A percentile compares a stretch with the other conserved stretches of the same genome.
These are phyloP conservation scores for Ammodytes dubius DNA, from an alignment of 2,113 vertebrate species.

Conservation along the genomic window DNA sequence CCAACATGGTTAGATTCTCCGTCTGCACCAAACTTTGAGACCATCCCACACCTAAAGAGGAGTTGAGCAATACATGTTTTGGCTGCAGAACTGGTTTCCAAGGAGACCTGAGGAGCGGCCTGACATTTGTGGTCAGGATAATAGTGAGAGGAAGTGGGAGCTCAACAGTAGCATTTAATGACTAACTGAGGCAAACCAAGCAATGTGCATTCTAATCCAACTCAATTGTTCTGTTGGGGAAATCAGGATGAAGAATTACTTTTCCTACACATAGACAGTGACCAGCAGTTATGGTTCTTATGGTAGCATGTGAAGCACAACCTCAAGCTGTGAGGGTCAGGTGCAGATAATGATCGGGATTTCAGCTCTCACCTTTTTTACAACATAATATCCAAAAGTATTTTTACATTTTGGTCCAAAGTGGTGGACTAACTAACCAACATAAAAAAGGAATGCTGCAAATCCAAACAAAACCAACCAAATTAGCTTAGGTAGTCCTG, in stretches of 20 bases:
- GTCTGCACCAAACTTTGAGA: slow-evolving; percentile 2
- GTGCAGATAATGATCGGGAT: background rate
- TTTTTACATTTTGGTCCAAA: background rate
- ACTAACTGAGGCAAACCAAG: background rate
- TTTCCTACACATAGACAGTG: background rate
- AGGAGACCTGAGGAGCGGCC: slow-evolving; percentile 36
- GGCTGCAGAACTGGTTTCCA: slow-evolving; percentile 19
- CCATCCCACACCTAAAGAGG: slow-evolving; percentile 6
- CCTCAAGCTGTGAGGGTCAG: background rate
- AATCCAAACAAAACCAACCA: background rate
- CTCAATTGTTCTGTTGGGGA: slow-evolving; percentile 1
- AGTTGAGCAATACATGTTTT: slow-evolving; percentile 26
- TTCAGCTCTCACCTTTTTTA: background rate
- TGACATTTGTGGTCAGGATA: slow-evolving; percentile 50
- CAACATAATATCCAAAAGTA: background rate
- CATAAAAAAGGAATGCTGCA: background rate
- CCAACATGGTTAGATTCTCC: background rate
- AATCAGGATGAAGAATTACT: slow-evolving; percentile 1
- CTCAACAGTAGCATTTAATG: slow-evolving; percentile 17
- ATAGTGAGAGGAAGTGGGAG: slow-evolving; percentile 3
- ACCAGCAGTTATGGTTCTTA: background rate
- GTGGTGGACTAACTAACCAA: background rate
- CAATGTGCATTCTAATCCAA: slow-evolving; percentile 5
- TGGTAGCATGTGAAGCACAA: background rate
- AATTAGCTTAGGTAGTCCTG: background rate